Evolutionary conservation across 1,140 invertebrate genomes (phyloP).

Genomic region (Delia radicum): DNA sequence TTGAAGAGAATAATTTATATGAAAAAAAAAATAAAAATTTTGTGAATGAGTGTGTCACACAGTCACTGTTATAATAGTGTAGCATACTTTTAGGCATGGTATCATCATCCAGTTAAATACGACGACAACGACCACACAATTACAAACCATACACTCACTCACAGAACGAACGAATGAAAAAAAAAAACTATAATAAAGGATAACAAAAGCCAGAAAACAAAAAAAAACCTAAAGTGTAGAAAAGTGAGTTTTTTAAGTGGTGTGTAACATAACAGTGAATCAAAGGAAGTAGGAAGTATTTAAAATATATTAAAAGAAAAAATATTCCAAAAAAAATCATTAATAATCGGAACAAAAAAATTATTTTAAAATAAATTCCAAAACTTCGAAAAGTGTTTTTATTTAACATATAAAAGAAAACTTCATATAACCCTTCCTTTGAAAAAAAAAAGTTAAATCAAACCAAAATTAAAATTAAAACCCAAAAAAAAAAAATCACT

Average conservation of each 20-base stretch:
- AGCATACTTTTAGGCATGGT: conserved; percentile 30
- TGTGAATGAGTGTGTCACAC: conserved; percentile 21
- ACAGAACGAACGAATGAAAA: background rate
- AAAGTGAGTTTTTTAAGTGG: conserved; percentile 1
- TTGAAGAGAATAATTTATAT: background rate
- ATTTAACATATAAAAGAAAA: background rate
- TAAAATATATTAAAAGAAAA: background rate
- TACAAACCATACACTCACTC: conserved; percentile 3
- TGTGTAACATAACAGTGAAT: background rate
- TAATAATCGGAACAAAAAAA: background rate
- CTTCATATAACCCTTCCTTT: background rate
- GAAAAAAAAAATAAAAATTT: background rate
- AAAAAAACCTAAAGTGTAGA: background rate
- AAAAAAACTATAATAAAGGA: conserved; percentile 8
- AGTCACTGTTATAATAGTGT: background rate
- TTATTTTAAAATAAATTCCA: background rate
- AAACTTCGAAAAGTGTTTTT: background rate
- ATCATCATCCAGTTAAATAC: conserved; percentile 19
- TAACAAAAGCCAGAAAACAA: conserved; percentile 2
- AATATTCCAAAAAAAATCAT: background rate
- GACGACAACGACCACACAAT: conserved; percentile 11
- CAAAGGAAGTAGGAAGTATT: background rate
- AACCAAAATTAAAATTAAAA: background rate
- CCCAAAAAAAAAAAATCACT: background rate
- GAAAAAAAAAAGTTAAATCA: background rate